Percentiles rank a stretch among this genome's conserved stretches.
Evolutionary conservation across 1,140 invertebrate species (phyloP).

Genomic region (Rhopalosiphum padi): DNA sequence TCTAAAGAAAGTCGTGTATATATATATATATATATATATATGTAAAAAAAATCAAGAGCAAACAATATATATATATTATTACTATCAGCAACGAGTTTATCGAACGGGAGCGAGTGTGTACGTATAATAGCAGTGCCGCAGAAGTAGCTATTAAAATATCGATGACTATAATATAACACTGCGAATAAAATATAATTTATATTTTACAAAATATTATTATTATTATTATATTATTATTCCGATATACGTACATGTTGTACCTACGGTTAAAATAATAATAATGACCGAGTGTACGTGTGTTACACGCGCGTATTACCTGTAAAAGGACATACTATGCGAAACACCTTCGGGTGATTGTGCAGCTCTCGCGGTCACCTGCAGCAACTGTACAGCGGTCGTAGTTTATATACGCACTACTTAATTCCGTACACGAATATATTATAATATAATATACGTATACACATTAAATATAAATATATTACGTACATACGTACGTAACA

Average conservation of each 20-base stretch:
- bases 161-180: no score
- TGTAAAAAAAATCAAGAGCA: no score
- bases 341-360: neutral
- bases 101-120: neutral
- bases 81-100: neutral
- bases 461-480: neutral
- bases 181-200: no score
- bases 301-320: neutral
- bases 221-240: neutral
- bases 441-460: neutral
- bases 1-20: neutral
- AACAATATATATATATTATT: neutral
- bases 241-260: neutral
- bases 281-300: neutral
- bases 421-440: no score
- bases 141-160: no score
- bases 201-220: neutral
- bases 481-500: neutral
- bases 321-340: neutral
- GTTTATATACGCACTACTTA: neutral
- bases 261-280: neutral
- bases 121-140: no score
- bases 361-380: neutral
- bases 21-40: no score
- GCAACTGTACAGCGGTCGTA: neutral